A percentile compares a stretch with the other conserved stretches of the same genome.
phyloP scores from a whole-genome alignment of 2,888 invertebrate genomes.

The Gibbula magus region DNA sequence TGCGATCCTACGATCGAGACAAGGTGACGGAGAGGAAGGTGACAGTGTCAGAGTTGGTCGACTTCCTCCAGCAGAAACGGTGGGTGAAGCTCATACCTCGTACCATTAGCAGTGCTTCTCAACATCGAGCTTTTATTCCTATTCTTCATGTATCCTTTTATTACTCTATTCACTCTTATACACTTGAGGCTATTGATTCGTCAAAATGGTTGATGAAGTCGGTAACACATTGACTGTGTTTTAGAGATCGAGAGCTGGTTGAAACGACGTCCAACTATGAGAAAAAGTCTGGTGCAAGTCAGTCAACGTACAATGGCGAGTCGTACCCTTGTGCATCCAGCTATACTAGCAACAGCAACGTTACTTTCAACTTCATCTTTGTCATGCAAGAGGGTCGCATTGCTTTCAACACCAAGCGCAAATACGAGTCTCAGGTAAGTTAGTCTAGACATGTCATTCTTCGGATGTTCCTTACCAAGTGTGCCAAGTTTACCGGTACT shows the following conservation, averaged over 20 bases:
- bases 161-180: neutral
- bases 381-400: slow-evolving; percentile 80
- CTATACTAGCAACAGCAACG: slow-evolving; percentile 20
- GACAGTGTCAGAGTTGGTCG: slow-evolving; percentile 81
- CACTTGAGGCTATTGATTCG: neutral
- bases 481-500: too few relatives aligned
- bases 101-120: neutral
- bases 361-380: slow-evolving; percentile 77
- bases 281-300: neutral
- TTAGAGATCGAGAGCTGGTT: slow-evolving; percentile 13
- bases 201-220: neutral
- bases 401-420: slow-evolving; percentile 80
- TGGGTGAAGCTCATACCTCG: neutral
- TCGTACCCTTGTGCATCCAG: slow-evolving; percentile 1
- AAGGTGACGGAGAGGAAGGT: slow-evolving; percentile 81
- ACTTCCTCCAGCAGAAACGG: slow-evolving; percentile 83
- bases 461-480: too few relatives aligned
- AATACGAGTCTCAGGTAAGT: slow-evolving; percentile 84
- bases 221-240: too few relatives aligned
- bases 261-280: neutral
- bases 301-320: neutral
- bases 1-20: slow-evolving; percentile 32
- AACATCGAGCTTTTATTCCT: neutral
- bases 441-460: too few relatives aligned
- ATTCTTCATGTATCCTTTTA: neutral